A percentile compares a stretch with the other conserved stretches of the same genome.
These are phyloP conservation scores for Scaptomyza hsui DNA, from an alignment of 1,140 invertebrate species.

Conservation along the genomic window DNA sequence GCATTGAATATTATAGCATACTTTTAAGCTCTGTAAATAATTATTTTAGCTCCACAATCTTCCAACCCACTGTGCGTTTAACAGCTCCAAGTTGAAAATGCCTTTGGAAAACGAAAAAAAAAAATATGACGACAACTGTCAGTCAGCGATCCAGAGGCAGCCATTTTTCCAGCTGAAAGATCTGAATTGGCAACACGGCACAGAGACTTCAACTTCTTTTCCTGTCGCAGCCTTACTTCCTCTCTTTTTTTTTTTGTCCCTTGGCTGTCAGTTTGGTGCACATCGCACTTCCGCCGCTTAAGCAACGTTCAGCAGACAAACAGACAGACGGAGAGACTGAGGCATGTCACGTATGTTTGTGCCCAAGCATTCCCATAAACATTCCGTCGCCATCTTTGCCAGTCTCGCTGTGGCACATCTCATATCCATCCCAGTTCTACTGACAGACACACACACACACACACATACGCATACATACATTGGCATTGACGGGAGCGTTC, in stretches of 20 bases:
- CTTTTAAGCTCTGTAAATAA: too few relatives aligned
- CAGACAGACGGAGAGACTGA: slow-evolving; percentile 8
- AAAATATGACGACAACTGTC: slow-evolving; percentile 72
- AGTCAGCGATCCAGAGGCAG: slow-evolving; percentile 41
- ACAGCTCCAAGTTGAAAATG: slow-evolving; percentile 26
- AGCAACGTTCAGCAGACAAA: slow-evolving; percentile 14
- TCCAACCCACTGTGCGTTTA: slow-evolving; percentile 25
- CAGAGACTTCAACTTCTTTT: slow-evolving; percentile 7
- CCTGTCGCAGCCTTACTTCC: slow-evolving; percentile 29
- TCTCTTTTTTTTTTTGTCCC: slow-evolving; percentile 24
- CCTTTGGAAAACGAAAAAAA: slow-evolving; percentile 6
- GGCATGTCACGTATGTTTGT: slow-evolving; percentile 77
- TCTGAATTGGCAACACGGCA: slow-evolving; percentile 32
- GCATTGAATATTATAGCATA: too few relatives aligned
- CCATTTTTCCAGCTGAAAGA: slow-evolving; percentile 74
- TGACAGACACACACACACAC: slow-evolving; percentile 23
- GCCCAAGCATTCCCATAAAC: slow-evolving; percentile 80
- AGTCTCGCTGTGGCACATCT: slow-evolving; percentile 16
- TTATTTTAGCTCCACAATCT: too few relatives aligned
- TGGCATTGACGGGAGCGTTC: slow-evolving; percentile 71
- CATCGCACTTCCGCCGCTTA: slow-evolving; percentile 60
- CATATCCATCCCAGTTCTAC: slow-evolving; percentile 33
- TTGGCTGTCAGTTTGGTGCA: slow-evolving; percentile 56
- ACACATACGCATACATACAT: slow-evolving; percentile 31
- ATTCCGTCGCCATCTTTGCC: slow-evolving; percentile 54